A percentile compares a stretch with the other conserved stretches of the same genome.
Conservation (phyloP, 2,113 vertebrate genomes). For the Maccullochella peelii region DNA sequence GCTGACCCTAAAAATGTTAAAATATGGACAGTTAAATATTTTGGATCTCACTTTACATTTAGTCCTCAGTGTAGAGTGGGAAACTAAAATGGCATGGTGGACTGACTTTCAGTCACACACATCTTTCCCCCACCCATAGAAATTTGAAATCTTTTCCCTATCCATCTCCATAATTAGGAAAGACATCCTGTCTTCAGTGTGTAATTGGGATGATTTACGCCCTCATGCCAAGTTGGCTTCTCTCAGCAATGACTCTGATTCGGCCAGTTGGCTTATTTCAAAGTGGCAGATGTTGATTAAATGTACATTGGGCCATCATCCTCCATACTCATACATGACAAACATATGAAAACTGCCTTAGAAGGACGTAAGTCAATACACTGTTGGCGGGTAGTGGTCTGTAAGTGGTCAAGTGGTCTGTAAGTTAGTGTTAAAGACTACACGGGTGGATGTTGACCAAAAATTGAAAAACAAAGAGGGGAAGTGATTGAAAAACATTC, state of each 20-base stretch:
- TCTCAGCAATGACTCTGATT: constrained; percentile 65
- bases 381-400: constrained; percentile 5
- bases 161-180: constrained; percentile 77
- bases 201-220: constrained; percentile 78
- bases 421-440: constrained; percentile 1
- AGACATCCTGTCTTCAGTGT: constrained; percentile 76
- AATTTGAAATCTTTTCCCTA: constrained; percentile 70
- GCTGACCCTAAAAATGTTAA: not conserved
- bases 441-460: not conserved
- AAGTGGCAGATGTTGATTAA: constrained; percentile 76
- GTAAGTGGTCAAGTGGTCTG: not conserved
- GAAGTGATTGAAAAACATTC: not conserved
- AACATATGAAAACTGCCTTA: constrained; percentile 38
- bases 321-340: constrained; percentile 40
- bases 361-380: constrained; percentile 22
- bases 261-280: constrained; percentile 71
- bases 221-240: constrained; percentile 74
- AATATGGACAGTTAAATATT: not conserved
- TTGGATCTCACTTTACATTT: not conserved
- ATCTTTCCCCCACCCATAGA: constrained; percentile 54
- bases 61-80: not conserved
- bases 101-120: constrained; percentile 49
- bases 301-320: constrained; percentile 62
- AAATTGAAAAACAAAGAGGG: not conserved
- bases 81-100: constrained; percentile 29